These are phyloP conservation scores for Terebella lapidaria DNA, from an alignment of 2,888 invertebrate species.

Conservation along the genomic window DNA sequence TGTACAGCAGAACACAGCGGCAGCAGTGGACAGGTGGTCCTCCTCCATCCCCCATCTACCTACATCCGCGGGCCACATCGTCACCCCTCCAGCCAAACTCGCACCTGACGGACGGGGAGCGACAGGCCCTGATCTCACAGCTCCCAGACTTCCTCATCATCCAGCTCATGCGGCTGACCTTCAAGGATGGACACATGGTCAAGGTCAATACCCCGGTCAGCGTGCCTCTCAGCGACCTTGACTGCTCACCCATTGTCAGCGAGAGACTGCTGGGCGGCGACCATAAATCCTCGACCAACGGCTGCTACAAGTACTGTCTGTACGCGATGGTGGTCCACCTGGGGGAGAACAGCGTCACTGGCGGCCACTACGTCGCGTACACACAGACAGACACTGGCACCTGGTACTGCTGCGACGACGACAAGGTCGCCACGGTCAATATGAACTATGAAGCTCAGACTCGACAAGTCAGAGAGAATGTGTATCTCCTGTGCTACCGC, in stretches of 20 bases:
- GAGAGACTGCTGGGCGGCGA: conserved; percentile 42
- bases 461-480: conserved; percentile 42
- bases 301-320: conserved; percentile 34
- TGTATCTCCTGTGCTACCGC: conserved; percentile 45
- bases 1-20: background rate
- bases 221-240: conserved; percentile 37
- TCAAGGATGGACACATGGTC: conserved; percentile 26
- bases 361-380: conserved; percentile 47
- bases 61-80: background rate
- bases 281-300: background rate
- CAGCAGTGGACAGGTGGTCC: conserved; percentile 3
- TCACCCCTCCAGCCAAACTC: background rate
- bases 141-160: conserved; percentile 48
- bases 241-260: conserved; percentile 39
- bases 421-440: conserved; percentile 40
- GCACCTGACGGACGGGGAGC: conserved; percentile 31
- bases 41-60: conserved; percentile 43
- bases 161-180: conserved; percentile 45
- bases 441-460: conserved; percentile 47
- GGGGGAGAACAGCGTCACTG: conserved; percentile 39
- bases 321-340: conserved; percentile 46
- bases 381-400: conserved; percentile 26
- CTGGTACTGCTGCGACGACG: conserved; percentile 48
- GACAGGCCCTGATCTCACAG: conserved; percentile 42
- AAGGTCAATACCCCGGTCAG: conserved; percentile 42